phyloP scores from a whole-genome alignment of 1,140 invertebrate genomes.

The Brachionus plicatilis region DNA sequence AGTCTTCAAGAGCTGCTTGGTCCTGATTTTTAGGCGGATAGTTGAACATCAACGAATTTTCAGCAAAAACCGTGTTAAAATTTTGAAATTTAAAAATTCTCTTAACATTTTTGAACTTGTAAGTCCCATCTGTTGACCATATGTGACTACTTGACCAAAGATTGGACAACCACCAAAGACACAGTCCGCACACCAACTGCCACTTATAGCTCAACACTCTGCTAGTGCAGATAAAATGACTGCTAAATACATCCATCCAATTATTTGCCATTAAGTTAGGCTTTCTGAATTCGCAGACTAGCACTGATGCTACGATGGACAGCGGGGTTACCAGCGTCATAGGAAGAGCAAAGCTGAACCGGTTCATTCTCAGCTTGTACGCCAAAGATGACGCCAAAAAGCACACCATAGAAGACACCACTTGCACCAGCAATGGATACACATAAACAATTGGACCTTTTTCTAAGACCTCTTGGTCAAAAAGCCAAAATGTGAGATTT shows the following conservation, averaged over 20 bases:
- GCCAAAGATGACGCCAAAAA: constrained; percentile 43
- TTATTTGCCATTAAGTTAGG: constrained; percentile 54
- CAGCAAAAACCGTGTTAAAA: constrained; percentile 8
- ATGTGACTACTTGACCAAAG: constrained; percentile 92
- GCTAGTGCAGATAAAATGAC: constrained; percentile 27
- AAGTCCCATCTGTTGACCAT: constrained; percentile 86
- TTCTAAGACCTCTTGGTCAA: not conserved
- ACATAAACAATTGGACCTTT: not conserved
- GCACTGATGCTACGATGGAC: constrained; percentile 62
- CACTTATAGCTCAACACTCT: constrained; percentile 8
- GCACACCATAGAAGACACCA: not conserved
- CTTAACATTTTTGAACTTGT: constrained; percentile 4
- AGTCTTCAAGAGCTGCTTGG: constrained; percentile 71
- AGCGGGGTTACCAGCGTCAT: constrained; percentile 47
- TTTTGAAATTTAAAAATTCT: constrained; percentile 30
- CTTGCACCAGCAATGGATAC: not conserved
- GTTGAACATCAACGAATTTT: constrained; percentile 23
- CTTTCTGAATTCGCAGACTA: constrained; percentile 39
- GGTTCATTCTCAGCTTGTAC: constrained; percentile 49
- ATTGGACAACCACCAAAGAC: constrained; percentile 84
- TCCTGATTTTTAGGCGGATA: not conserved
- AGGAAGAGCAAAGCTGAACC: constrained; percentile 49
- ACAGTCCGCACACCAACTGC: constrained; percentile 51
- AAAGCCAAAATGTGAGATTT: not conserved
- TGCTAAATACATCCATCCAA: constrained; percentile 31